Evolutionary conservation across 23 tunicate species (phyloP).

Genomic region (Styela clava): DNA sequence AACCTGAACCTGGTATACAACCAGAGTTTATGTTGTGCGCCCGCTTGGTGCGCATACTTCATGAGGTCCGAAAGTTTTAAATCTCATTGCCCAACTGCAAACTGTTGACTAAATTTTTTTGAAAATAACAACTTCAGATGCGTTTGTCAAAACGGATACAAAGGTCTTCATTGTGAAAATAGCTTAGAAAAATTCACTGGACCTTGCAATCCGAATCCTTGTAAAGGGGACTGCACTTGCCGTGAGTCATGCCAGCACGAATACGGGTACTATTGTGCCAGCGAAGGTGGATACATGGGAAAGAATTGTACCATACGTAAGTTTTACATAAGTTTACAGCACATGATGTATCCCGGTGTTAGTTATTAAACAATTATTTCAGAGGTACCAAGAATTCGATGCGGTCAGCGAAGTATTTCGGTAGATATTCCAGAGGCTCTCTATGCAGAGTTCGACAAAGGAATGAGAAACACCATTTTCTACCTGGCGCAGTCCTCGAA

Average conservation of each 20-base stretch:
- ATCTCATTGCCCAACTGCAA: no score
- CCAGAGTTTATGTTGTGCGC: no score
- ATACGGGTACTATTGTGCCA: slow-evolving; percentile 36
- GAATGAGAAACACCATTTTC: slow-evolving; percentile 34
- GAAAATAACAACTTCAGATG: no score
- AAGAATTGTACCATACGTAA: slow-evolving; percentile 42
- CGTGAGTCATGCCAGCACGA: slow-evolving; percentile 29
- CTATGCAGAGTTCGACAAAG: slow-evolving; percentile 42
- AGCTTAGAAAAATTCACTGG: no score
- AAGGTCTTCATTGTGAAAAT: no score
- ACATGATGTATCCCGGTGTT: neutral
- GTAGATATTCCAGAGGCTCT: slow-evolving; percentile 11
- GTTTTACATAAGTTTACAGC: neutral
- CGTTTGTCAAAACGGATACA: no score
- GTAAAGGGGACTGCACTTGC: slow-evolving; percentile 26
- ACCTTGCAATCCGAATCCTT: slow-evolving; percentile 19
- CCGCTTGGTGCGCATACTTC: no score
- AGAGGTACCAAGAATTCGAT: slow-evolving; percentile 31
- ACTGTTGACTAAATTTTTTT: no score
- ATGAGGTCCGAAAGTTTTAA: no score
- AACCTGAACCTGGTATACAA: no score
- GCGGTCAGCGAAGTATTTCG: slow-evolving; percentile 22
- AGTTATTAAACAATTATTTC: neutral
- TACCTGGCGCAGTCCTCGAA: slow-evolving; percentile 12
- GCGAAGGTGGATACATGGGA: slow-evolving; percentile 35